Conservation (phyloP, 2,113 vertebrate genomes). For the Oryzias melastigma region DNA sequence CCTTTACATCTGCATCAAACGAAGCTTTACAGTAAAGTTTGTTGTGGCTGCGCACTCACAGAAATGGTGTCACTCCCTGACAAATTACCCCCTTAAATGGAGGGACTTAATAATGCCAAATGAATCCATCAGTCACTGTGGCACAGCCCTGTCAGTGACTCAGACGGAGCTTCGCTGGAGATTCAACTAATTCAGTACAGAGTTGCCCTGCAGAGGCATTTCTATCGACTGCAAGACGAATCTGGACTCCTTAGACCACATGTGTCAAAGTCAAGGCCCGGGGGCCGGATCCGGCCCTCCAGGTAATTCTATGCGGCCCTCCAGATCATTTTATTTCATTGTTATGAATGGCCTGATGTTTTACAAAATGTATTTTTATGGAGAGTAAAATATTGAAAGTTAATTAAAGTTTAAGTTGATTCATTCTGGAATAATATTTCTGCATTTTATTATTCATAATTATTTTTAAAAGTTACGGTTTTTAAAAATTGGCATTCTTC, state of each 20-base stretch:
- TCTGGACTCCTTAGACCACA: background rate
- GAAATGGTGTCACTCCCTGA: conserved; percentile 48
- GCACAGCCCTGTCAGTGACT: conserved; percentile 46
- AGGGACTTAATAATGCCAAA: conserved; percentile 70
- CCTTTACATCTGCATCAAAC: conserved; percentile 49
- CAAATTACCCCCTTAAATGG: conserved; percentile 66
- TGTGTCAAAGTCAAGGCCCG: too few species aligned
- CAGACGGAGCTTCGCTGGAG: conserved; percentile 45
- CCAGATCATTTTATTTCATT: too few species aligned
- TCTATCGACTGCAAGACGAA: conserved; percentile 57
- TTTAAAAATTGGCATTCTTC: too few species aligned
- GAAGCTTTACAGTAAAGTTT: conserved; percentile 45
- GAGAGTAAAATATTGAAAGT: too few species aligned
- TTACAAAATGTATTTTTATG: too few species aligned
- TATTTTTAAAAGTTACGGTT: too few species aligned
- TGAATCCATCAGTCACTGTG: conserved; percentile 71
- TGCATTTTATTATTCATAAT: too few species aligned
- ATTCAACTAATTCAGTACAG: conserved; percentile 68
- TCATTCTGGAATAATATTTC: too few species aligned
- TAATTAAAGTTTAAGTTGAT: too few species aligned
- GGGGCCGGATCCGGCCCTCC: too few species aligned
- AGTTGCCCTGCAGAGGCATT: conserved; percentile 35
- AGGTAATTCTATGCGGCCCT: too few species aligned
- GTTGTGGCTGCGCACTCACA: conserved; percentile 18
- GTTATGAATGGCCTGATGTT: too few species aligned